These are phyloP conservation scores for Vireo griseus DNA, from an alignment of 2,797 vertebrate genomes.

Conservation along the genomic window DNA sequence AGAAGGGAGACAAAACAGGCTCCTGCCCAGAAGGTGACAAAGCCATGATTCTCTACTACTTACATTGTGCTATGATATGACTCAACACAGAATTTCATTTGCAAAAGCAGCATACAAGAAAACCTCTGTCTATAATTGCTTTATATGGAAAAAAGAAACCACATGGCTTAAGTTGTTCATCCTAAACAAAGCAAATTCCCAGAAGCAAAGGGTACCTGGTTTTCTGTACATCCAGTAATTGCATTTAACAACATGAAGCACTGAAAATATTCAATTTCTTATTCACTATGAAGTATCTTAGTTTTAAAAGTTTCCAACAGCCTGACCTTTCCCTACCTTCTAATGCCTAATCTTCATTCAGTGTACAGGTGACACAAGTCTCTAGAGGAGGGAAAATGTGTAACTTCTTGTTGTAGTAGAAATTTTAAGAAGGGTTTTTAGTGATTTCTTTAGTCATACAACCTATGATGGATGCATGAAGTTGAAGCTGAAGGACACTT, in stretches of 20 bases:
- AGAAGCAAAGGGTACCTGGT: background rate
- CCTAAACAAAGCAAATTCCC: background rate
- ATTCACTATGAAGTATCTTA: background rate
- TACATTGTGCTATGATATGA: background rate
- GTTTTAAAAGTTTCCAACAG: background rate
- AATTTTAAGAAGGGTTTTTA: background rate
- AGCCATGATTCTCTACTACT: background rate
- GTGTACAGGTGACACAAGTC: rapidly evolving
- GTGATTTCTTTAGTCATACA: background rate
- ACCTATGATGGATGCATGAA: background rate
- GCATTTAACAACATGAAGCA: background rate
- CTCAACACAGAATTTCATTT: background rate
- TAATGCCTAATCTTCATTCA: background rate
- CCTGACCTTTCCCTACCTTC: background rate
- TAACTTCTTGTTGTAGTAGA: background rate
- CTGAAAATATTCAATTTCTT: background rate
- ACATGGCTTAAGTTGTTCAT: background rate
- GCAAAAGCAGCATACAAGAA: background rate
- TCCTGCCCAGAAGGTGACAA: background rate
- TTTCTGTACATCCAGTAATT: background rate
- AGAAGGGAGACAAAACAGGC: background rate
- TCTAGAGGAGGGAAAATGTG: background rate
- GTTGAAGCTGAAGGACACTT: background rate
- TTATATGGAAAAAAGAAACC: background rate
- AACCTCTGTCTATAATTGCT: background rate